Base-by-base conservation (phyloP, 1,140 invertebrate species). In the Aphelenchoides fujianensis region DNA sequence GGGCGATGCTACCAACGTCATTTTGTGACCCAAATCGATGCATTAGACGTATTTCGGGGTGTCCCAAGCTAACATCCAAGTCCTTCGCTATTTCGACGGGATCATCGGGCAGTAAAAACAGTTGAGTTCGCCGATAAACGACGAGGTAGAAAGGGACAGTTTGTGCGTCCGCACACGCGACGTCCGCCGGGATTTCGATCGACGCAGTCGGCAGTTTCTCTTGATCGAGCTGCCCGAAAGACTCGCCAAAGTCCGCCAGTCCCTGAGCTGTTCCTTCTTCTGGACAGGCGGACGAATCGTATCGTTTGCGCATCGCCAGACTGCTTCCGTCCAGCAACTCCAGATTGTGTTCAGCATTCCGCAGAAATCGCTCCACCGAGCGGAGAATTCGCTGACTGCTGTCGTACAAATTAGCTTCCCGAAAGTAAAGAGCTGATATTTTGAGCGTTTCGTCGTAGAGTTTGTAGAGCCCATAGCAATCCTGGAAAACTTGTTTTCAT, bases 61-160 rank as follows among this genome's bases (percentile, higher is more conserved):
- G 34, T 5, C 19, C 5, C 5, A 59, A n/a, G 5, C 7, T 32
- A 23, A 19, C 28, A n/a, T n/a, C n/a, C n/a, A n/a, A n/a, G n/a
- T n/a, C n/a, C n/a, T n/a, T n/a, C n/a, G n/a, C n/a, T n/a, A n/a
- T n/a, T n/a, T n/a, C n/a, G n/a, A n/a, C n/a, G n/a, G n/a, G n/a
- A n/a, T n/a, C n/a, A 32, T 16, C 55, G 5, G 19, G 7, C 7
- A 32, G 23, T 32, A 59, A 7, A 59, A 59, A 59, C 5, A 59
- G 34, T 32, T 59, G 55, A 7, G 55, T 59, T 19, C 34, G 28
- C 34, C 55, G 5, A 19, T 59, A 59, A 23, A 32, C 55, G 19
- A 59, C 19, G 27, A 59, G 34, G 34, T 7, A 59, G 12, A 59
- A 59, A n/a, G 55, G 55, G 7, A 59, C 23, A 16, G 55, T 59